Base-by-base conservation (phyloP, 92 coral and sea anemone species). In the Chrysogorgia sp. region DNA sequence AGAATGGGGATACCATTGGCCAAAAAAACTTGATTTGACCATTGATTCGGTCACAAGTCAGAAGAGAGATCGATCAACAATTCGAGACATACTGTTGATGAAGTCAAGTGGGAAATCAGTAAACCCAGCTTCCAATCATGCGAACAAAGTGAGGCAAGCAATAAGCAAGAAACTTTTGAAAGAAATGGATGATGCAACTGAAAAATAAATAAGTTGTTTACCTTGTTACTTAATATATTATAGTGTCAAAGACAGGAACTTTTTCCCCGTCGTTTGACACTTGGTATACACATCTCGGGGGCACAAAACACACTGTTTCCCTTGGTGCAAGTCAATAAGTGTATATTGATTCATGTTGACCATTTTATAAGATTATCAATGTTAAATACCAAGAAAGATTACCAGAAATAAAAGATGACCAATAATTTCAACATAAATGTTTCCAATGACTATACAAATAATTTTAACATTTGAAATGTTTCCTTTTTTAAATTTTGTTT, bases 21-120 rank as follows among this genome's bases (percentile, higher is more conserved):
- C 87, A 17, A 43, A 34, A 13, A 83, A 83, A 66, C 87, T 83
- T 63, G 83, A 83, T 55, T 76, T 83, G 59, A 83, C 83, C 67
- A 33, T 63, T 21, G 83, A 83, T 34, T 76, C 83, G 34, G 45
- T 7, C 31, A 63, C 61, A 13, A 63, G 61, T 15, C 31, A 78
- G 57, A 76, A 47, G 55, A 58, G 81, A 40, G 81, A 76, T 50
- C 32, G 81, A 37, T 43, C 43, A 17, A 60, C 81, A 45, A 76
- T 76, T 14, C 56, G 81, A 25, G 35, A 60, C 15, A 30, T 58
- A 24, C 67, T 76, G 53, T 14, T 23, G 19, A 70, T 70, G 77
- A 70, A 20, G 12, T 48, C 29, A 2, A 23, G 77, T 53, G 21
- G 23, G 3, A 70, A 32, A 29, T 9, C 24, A 15, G 35, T 23